Evolutionary conservation across 2,113 vertebrate species (phyloP), one percentile per base, ranked within the genome.

Genomic region (Furnarius figulus): DNA sequence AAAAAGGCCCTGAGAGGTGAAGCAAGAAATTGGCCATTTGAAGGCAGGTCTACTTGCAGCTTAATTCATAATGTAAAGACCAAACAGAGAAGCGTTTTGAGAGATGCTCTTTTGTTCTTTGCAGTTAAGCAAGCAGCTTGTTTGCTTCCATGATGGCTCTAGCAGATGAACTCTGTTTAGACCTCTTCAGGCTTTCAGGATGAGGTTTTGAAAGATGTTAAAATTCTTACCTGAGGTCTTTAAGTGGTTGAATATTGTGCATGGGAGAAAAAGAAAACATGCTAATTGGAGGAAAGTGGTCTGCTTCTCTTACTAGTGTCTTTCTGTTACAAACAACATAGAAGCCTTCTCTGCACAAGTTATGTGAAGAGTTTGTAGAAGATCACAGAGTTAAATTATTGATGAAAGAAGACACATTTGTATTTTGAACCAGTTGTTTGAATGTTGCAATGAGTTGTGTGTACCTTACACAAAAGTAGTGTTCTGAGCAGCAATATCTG

Each of bases 71-170:
- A 77, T 25, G 31, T 80, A 70, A 89, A 85, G 90, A 47, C 81
- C 52, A 39, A 72, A 31, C 13, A 89, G 49, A 66, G 40, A 62
- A 93, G 31, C 62, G n/a, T 83, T 91, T 73, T 94, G 81, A 47
- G 58, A 89, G 50, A 76, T 93, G 55, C 66, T 87, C 39, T 56
- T 88, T 81, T 87, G 66, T 81, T 91, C 89, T 94, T 93, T 53
- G 74, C 81, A 62, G n/a, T 89, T 93, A 85, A 2, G 28, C 39
- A 81, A 73, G 66, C 74, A 73, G 59, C 49, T 63, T 68, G 47
- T 77, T 90, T 85, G 53, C 25, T 95, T 89, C 76, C 23, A 10
- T 68, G 74, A 70, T 93, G 55, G 35, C 53, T 46, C 23, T 62
- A 89, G 37, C 87, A 79, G 66, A 83, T 56, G 21, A 49, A 12